Conservation (phyloP, 2,888 invertebrate genomes). For the Diarsia brunnea region DNA sequence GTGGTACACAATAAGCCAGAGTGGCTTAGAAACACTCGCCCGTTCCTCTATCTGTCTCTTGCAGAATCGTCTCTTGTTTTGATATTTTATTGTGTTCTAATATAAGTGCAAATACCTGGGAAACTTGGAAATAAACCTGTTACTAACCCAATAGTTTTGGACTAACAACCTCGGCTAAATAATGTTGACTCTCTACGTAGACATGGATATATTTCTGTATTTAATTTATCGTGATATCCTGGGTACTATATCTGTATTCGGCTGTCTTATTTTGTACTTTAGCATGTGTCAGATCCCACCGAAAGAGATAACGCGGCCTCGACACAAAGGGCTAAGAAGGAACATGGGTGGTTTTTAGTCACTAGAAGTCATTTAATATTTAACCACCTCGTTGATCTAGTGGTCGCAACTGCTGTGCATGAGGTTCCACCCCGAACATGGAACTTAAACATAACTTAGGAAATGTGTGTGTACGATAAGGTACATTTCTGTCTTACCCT, state of each 20-base stretch:
- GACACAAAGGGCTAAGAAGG: too few relatives aligned
- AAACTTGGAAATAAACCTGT: background rate
- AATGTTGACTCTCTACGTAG: background rate
- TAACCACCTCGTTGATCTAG: too few relatives aligned
- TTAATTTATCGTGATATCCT: background rate
- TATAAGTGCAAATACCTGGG: background rate
- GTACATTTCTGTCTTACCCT: too few relatives aligned
- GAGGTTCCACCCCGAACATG: too few relatives aligned
- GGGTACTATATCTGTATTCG: background rate
- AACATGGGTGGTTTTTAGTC: too few relatives aligned
- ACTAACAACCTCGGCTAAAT: background rate
- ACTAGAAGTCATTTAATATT: too few relatives aligned
- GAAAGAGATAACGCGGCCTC: too few relatives aligned
- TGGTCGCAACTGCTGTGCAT: too few relatives aligned
- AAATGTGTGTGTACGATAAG: too few relatives aligned
- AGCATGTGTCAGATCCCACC: background rate
- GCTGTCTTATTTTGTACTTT: background rate
- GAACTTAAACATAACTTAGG: too few relatives aligned
- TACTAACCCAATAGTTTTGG: slow-evolving; percentile 3
- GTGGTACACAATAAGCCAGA: slow-evolving; percentile 11
- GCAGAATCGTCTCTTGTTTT: background rate
- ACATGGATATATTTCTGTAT: background rate
- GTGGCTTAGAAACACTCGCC: background rate
- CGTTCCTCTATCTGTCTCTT: background rate
- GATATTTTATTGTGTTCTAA: slow-evolving; percentile 12